phyloP scores from a whole-genome alignment of 2,113 vertebrate species.

The Indicator maculatus region DNA sequence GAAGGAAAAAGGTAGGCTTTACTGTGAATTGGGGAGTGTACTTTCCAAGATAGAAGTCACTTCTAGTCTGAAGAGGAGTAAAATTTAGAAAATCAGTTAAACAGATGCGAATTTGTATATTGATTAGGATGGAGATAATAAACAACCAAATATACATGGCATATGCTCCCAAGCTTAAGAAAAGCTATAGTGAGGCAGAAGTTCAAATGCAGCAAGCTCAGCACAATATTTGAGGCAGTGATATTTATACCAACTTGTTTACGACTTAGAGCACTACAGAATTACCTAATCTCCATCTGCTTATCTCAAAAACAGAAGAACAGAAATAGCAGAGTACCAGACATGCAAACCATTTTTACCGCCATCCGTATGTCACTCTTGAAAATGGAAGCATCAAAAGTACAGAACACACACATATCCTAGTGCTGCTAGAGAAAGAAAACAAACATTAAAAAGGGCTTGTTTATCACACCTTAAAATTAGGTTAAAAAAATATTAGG shows the following conservation, averaged over 20 bases:
- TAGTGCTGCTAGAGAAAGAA: background rate
- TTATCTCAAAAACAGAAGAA: background rate
- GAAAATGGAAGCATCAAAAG: background rate
- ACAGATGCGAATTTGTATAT: background rate
- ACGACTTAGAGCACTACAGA: background rate
- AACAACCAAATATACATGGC: background rate
- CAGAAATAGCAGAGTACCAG: slow-evolving; percentile 36
- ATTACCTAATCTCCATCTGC: slow-evolving; percentile 63
- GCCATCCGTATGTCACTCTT: background rate
- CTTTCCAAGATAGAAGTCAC: background rate
- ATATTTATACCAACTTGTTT: slow-evolving; percentile 46
- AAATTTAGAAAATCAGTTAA: background rate
- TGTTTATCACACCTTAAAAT: background rate
- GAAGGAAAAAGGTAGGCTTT: background rate
- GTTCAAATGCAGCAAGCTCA: slow-evolving; percentile 33
- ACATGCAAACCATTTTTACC: background rate
- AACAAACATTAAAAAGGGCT: background rate
- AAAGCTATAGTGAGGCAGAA: background rate
- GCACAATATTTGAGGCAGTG: background rate
- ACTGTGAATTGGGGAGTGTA: accelerated
- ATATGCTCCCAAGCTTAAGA: background rate
- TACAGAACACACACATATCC: background rate
- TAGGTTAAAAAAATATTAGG: background rate
- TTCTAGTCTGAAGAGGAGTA: background rate
- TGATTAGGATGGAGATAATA: background rate